These are phyloP conservation scores for Rhynchonycteris naso DNA, from an alignment of 2,797 vertebrate species.

Conservation along the genomic window DNA sequence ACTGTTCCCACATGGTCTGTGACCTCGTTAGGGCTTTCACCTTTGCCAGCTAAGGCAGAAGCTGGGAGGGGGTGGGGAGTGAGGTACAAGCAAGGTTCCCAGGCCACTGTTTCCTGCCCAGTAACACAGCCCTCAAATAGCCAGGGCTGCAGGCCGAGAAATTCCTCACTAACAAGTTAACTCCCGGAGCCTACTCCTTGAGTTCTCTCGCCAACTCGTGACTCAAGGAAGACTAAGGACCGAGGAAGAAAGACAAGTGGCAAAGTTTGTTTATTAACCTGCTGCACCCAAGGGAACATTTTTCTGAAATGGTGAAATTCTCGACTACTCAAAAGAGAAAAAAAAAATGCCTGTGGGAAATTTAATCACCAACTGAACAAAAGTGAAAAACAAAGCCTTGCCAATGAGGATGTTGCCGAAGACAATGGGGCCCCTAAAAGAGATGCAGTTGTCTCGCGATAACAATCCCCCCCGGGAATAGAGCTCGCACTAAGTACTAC, in stretches of 20 bases:
- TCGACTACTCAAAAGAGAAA: constrained; percentile 67
- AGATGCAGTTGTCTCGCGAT: constrained; percentile 78
- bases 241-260: background rate
- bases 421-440: constrained; percentile 81
- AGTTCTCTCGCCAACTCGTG: constrained; percentile 30
- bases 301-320: constrained; percentile 82
- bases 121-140: constrained; percentile 21
- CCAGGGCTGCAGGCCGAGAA: constrained; percentile 40
- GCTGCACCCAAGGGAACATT: constrained; percentile 73
- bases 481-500: constrained; percentile 64
- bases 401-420: constrained; percentile 77
- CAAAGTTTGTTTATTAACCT: constrained; percentile 75
- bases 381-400: constrained; percentile 77
- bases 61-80: background rate
- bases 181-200: background rate
- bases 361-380: constrained; percentile 78
- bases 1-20: background rate
- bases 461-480: constrained; percentile 79
- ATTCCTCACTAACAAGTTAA: constrained; percentile 51
- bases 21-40: constrained; percentile 27
- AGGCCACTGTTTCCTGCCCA: constrained; percentile 45
- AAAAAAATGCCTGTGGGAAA: constrained; percentile 79
- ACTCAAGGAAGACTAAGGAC: constrained; percentile 44
- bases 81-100: background rate
- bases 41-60: background rate